Base-by-base conservation (phyloP, 2,888 invertebrate genomes). In the Cephus spinipes region DNA sequence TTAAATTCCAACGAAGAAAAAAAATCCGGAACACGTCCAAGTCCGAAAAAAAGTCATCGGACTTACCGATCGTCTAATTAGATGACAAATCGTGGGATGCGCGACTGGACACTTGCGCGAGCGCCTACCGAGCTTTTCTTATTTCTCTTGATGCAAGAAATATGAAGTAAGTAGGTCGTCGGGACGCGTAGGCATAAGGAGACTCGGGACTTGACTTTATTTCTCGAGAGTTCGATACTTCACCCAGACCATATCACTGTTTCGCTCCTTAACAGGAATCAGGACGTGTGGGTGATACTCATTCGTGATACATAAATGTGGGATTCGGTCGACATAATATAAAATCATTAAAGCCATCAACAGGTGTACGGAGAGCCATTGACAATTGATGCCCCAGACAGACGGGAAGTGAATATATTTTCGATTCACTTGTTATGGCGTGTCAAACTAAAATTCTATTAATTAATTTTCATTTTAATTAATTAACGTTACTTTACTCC, bases 241-340 rank as follows among this genome's bases (percentile, higher is more conserved):
- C 12, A 55, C 9, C 55, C 55, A 55, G 23, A 23, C 55, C 23
- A 55, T 55, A 55, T 84, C 81, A 82, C 68, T 81, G 82, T 83
- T 79, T 84, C 82, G 82, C 83, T 84, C 84, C 82, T 83, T 84
- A 81, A 79, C 79, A 79, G 76, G 79, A 82, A 75, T 77, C 82
- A 78, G 78, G 82, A 78, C 23, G 86, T 83, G 87, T 87, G 85
- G 86, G 87, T 84, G 86, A 85, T 78, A 77, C 73, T 34, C 73
- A 55, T 69, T 78, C 78, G 77, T 81, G 79, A 82, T 80, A 81
- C 81, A 71, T 78, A 68, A 34, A 80, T 79, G 83, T 84, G 84
- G 82, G 81, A 75, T 82, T 79, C 73, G 55, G 23, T 55, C 6
- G 9, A 55, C 23, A 9, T 55, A 55, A 55, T 9, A 0, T 23